A percentile compares a stretch with the other conserved stretches of the same genome.
Conservation (phyloP, 2,888 invertebrate species). For the Pristionchus arcanus region DNA sequence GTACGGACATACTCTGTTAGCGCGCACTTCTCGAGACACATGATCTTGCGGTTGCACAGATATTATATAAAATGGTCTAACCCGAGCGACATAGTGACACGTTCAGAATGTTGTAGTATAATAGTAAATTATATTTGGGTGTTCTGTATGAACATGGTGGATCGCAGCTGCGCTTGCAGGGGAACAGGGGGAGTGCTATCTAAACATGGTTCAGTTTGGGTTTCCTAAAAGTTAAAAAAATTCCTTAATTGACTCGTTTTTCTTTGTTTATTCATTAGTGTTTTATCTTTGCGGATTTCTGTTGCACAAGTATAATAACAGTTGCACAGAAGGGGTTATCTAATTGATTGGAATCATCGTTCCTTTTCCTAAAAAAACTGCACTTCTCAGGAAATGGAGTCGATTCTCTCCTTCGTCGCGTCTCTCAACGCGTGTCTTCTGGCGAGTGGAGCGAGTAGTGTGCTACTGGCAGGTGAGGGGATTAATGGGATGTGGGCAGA, state of each 20-base stretch:
- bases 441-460: constrained; percentile 62
- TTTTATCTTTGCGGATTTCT: background rate
- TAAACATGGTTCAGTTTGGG: too few relatives aligned
- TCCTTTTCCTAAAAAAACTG: too few relatives aligned
- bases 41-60: background rate
- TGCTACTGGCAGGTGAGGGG: constrained; percentile 55
- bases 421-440: constrained; percentile 71
- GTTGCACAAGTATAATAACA: background rate
- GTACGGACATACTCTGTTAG: too few relatives aligned
- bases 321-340: background rate
- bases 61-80: background rate
- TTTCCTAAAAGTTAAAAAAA: too few relatives aligned
- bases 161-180: too few relatives aligned
- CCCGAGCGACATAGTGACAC: background rate
- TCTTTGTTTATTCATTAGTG: too few relatives aligned
- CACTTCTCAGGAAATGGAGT: constrained; percentile 67
- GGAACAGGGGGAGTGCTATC: too few relatives aligned
- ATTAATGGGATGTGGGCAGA: background rate
- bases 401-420: constrained; percentile 70
- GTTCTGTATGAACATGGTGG: background rate
- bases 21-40: too few relatives aligned
- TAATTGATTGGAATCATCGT: background rate
- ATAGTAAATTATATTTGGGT: too few relatives aligned
- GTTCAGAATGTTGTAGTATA: too few relatives aligned
- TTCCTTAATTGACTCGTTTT: too few relatives aligned